These are phyloP conservation scores for Florisuga fusca DNA, from an alignment of 2,797 vertebrate species.

Conservation along the genomic window DNA sequence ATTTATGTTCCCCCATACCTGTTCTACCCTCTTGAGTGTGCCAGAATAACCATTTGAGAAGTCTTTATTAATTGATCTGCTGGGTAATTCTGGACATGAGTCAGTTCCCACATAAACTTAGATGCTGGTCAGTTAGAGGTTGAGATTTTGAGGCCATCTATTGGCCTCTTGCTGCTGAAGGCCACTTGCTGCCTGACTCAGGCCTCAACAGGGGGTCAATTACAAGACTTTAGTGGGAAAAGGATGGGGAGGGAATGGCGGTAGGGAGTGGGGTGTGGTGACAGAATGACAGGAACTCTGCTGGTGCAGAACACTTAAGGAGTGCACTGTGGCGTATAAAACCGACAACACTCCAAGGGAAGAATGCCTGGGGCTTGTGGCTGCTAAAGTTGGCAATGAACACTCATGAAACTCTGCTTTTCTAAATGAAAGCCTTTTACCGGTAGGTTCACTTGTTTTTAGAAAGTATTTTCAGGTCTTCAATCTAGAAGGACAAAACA, in stretches of 20 bases:
- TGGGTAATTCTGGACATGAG: not conserved
- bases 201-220: not conserved
- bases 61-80: not conserved
- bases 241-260: not conserved
- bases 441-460: not conserved
- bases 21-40: not conserved
- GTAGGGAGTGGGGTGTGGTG: not conserved
- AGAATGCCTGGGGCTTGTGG: accelerated
- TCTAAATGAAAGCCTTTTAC: not conserved
- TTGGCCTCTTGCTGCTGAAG: not conserved
- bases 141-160: not conserved
- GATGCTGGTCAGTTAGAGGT: not conserved
- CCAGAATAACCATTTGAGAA: not conserved
- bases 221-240: not conserved
- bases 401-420: not conserved
- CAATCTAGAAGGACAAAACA: not conserved
- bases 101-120: not conserved
- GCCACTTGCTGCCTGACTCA: not conserved
- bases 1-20: not conserved
- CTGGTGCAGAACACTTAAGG: not conserved
- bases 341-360: not conserved
- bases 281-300: not conserved
- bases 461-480: not conserved
- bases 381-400: not conserved
- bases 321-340: not conserved